phyloP scores from a whole-genome alignment of 2,113 vertebrate genomes.

The Mionectes macconnelli region DNA sequence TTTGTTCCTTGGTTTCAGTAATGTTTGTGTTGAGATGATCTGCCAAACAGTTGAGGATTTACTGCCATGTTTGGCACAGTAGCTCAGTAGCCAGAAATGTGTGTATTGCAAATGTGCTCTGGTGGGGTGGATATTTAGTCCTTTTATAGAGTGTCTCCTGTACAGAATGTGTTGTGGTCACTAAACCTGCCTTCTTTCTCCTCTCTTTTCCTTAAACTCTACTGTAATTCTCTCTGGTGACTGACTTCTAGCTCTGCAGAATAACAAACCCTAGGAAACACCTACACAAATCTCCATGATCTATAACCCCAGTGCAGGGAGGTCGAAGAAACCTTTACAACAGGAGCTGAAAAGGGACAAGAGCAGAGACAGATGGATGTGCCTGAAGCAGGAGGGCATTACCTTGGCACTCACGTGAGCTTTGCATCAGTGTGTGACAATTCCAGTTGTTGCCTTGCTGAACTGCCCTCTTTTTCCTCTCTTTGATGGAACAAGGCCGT shows the following conservation, averaged over 20 bases:
- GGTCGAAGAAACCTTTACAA: neutral
- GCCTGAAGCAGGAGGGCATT: neutral
- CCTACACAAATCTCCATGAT: neutral
- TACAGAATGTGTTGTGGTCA: neutral
- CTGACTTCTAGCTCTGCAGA: neutral
- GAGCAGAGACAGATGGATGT: neutral
- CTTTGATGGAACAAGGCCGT: neutral
- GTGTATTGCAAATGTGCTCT: neutral
- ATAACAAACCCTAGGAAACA: neutral
- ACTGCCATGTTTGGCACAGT: neutral
- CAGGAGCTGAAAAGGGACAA: neutral
- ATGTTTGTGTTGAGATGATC: constrained; percentile 3
- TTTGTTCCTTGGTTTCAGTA: constrained; percentile 9
- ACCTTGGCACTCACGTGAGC: neutral
- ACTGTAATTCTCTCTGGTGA: neutral
- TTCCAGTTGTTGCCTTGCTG: neutral
- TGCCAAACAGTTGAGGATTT: constrained; percentile 43
- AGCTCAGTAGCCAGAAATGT: neutral
- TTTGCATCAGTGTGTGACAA: neutral
- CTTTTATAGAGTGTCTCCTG: neutral
- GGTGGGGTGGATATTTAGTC: neutral
- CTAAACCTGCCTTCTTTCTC: neutral
- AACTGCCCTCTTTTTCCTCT: neutral
- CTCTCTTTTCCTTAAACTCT: neutral
- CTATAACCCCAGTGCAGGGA: neutral